phyloP scores from a whole-genome alignment of 2,113 vertebrate genomes.

The Indicator maculatus region DNA sequence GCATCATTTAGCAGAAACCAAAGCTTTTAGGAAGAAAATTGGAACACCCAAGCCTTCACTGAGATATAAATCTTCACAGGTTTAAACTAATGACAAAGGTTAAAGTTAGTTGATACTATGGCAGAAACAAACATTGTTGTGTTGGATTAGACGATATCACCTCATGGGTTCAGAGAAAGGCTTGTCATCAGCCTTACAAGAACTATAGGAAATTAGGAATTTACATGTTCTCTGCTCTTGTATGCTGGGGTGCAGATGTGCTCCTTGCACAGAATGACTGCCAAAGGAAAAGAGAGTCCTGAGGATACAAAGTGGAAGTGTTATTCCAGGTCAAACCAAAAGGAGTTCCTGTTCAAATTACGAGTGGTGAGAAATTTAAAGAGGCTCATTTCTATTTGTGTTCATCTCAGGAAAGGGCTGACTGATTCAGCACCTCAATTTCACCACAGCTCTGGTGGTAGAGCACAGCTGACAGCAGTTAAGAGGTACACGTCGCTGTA shows the following conservation, averaged over 20 bases:
- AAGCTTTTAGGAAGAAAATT: slow-evolving; percentile 33
- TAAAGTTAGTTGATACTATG: background rate
- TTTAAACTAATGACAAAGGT: background rate
- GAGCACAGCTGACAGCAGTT: background rate
- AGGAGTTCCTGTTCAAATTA: background rate
- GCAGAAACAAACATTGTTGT: slow-evolving; percentile 15
- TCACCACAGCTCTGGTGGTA: background rate
- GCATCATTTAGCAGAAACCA: background rate
- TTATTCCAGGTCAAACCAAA: background rate
- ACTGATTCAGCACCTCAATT: slow-evolving; percentile 5
- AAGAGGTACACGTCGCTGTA: background rate
- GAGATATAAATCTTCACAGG: background rate
- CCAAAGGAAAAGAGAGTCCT: background rate
- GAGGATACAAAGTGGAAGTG: background rate
- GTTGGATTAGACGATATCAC: background rate
- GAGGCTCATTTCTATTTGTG: background rate
- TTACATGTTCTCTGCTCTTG: background rate
- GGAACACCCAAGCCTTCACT: background rate
- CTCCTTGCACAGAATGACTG: background rate
- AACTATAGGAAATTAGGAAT: background rate
- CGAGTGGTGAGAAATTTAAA: background rate
- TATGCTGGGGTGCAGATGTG: background rate
- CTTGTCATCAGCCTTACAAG: background rate
- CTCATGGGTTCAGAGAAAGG: background rate
- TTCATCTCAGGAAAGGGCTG: background rate